A percentile compares a stretch with the other conserved stretches of the same genome.
Evolutionary conservation across 2,888 invertebrate species (phyloP).

Genomic region (Balanococcus diminutus): DNA sequence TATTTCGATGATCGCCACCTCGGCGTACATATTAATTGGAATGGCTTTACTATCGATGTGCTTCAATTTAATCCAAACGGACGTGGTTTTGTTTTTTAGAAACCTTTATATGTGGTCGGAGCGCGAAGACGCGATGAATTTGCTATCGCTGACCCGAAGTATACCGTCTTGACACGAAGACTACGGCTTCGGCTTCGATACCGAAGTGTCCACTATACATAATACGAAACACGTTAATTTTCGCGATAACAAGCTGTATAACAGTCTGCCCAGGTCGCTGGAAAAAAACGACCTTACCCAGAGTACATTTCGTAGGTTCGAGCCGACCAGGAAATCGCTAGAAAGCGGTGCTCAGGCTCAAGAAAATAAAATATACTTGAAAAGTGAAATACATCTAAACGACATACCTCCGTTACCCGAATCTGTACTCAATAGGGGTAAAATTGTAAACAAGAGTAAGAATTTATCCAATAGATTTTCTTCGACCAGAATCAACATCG

Average conservation of each 20-base stretch:
- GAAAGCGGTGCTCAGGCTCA: not conserved
- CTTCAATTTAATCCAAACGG: conserved; percentile 76
- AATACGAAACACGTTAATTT: not conserved
- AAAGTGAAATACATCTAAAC: conserved; percentile 26
- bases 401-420: conserved; percentile 50
- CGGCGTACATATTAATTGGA: conserved; percentile 80
- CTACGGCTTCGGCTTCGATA: conserved; percentile 39
- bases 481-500: conserved; percentile 47
- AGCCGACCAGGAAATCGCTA: conserved; percentile 32
- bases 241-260: conserved; percentile 47
- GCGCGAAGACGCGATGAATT: conserved; percentile 43
- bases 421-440: conserved; percentile 37
- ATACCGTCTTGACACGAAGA: conserved; percentile 47
- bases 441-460: conserved; percentile 33
- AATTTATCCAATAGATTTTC: conserved; percentile 1
- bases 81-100: conserved; percentile 45
- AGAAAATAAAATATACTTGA: not conserved
- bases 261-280: conserved; percentile 41
- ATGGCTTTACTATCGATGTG: conserved; percentile 88
- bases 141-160: not conserved
- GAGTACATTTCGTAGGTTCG: conserved; percentile 15
- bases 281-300: not conserved
- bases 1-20: conserved; percentile 76
- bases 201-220: conserved; percentile 52
- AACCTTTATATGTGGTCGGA: conserved; percentile 49